Evolutionary conservation across 2,113 vertebrate species (phyloP), one percentile per base, ranked within the genome.

Genomic region (Scopus umbretta): DNA sequence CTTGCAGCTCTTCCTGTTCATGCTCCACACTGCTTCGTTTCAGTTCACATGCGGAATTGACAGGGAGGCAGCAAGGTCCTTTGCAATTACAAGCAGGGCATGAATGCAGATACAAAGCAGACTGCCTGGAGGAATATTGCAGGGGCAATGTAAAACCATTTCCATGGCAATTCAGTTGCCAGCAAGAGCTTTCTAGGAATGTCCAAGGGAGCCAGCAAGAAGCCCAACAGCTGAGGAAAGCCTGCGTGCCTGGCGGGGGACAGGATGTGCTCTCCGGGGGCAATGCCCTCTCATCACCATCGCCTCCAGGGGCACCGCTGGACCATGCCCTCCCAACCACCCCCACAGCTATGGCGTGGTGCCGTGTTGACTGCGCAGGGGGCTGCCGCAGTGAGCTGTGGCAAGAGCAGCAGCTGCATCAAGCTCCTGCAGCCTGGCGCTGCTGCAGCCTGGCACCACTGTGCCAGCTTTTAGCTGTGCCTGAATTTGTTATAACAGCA

Each of bases 241-340:
- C 45, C 32, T 1, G 0, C 11, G 23, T 78, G 22, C 36, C 53
- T 55, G 58, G 30, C 43, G 2, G 10, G 27, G 40, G 27, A 25
- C n/a, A 36, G 32, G 40, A 50, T 1, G 0, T 52, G 32, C 11
- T 45, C 25, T 40, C 32, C 0, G 2, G n/a, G 20, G 13, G 4
- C 45, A 40, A 18, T 55, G 63, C 34, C 42, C 22, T 61, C 84
- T 80, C 32, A 34, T 72, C 52, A 19, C 34, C 26, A 4, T 56
- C 6, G 0, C 49, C 30, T 52, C 23, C 75, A 43, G 5, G 21
- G 40, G 7, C 62, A 68, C 29, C 47, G 7, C 52, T 34, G 36
- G n/a, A 30, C 38, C 8, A 1, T 66, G 26, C 5, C 17, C 19
- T 23, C 7, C 36, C 34, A 4, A n/a, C n/a, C 40, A 0, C 13